A percentile compares a stretch with the other conserved stretches of the same genome.
Evolutionary conservation across 2,888 invertebrate species (phyloP).

Genomic region (Germaria angustata): DNA sequence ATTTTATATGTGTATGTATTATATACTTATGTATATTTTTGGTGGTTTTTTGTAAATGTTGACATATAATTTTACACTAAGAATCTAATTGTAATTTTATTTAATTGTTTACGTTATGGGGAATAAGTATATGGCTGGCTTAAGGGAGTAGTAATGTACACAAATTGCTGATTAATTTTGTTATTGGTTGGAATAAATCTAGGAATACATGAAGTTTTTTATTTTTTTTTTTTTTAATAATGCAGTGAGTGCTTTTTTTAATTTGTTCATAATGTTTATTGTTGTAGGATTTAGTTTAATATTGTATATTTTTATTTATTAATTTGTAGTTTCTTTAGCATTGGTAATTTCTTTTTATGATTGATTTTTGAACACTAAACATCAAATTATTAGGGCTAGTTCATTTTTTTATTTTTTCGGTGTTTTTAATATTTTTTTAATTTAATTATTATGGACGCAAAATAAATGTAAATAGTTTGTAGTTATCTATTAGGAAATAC

Average conservation of each 20-base stretch:
- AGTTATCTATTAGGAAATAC: conserved; percentile 56
- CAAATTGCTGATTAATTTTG: conserved; percentile 35
- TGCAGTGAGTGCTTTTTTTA: conserved; percentile 33
- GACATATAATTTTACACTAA: conserved; percentile 64
- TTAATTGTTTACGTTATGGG: conserved; percentile 25
- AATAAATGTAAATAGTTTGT: conserved; percentile 50
- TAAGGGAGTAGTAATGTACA: conserved; percentile 52
- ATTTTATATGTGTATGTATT: conserved; percentile 35
- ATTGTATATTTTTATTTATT: background rate
- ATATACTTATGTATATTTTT: conserved; percentile 22
- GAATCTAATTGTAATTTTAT: conserved; percentile 45
- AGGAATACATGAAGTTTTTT: conserved; percentile 63
- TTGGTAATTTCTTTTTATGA: conserved; percentile 42
- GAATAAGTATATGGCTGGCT: conserved; percentile 32
- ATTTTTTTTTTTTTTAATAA: conserved; percentile 23
- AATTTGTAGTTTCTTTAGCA: background rate
- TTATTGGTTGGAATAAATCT: conserved; percentile 52
- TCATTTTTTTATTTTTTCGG: background rate
- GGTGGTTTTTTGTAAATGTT: conserved; percentile 44
- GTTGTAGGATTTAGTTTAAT: conserved; percentile 21
- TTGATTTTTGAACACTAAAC: conserved; percentile 59
- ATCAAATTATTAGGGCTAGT: conserved; percentile 59
- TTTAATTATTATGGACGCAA: conserved; percentile 62
- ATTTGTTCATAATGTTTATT: conserved; percentile 17
- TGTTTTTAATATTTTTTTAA: conserved; percentile 21